phyloP scores from a whole-genome alignment of 2,888 invertebrate genomes.

The Drosophila prostipennis region DNA sequence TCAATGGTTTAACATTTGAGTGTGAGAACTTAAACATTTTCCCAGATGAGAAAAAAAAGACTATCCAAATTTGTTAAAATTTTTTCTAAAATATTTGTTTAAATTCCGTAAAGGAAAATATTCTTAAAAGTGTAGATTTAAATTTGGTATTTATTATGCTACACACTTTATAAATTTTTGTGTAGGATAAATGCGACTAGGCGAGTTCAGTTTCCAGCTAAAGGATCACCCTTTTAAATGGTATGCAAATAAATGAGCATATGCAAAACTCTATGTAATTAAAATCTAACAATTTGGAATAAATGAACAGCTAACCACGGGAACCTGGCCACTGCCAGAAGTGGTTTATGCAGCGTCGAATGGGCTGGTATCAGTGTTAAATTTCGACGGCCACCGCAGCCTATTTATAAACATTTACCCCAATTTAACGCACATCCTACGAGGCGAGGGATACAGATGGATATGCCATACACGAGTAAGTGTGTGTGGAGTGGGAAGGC shows the following conservation, averaged over 20 bases:
- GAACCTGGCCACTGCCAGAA: constrained; percentile 45
- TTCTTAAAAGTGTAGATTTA: too few species aligned
- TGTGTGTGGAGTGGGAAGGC: constrained; percentile 9
- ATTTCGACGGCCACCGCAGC: constrained; percentile 66
- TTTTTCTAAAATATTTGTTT: too few species aligned
- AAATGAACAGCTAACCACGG: constrained; percentile 30
- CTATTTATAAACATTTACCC: constrained; percentile 73
- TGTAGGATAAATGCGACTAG: neutral
- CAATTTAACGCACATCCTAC: constrained; percentile 35
- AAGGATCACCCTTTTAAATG: constrained; percentile 1
- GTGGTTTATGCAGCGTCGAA: constrained; percentile 53
- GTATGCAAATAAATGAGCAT: constrained; percentile 7
- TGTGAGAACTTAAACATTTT: too few species aligned
- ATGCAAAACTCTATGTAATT: constrained; percentile 19
- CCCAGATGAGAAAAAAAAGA: too few species aligned
- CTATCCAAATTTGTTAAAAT: too few species aligned
- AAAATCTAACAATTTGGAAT: constrained; percentile 40
- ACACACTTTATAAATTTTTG: too few species aligned
- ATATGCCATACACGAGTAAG: neutral
- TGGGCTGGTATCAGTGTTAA: constrained; percentile 50
- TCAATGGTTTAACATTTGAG: too few species aligned
- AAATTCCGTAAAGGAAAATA: too few species aligned
- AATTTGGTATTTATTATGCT: too few species aligned
- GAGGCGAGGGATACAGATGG: neutral
- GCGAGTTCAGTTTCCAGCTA: neutral